Evolutionary conservation across 2,888 invertebrate genomes (phyloP), one percentile per base, ranked within the genome.

Genomic region (Caenorhabditis sp.): DNA sequence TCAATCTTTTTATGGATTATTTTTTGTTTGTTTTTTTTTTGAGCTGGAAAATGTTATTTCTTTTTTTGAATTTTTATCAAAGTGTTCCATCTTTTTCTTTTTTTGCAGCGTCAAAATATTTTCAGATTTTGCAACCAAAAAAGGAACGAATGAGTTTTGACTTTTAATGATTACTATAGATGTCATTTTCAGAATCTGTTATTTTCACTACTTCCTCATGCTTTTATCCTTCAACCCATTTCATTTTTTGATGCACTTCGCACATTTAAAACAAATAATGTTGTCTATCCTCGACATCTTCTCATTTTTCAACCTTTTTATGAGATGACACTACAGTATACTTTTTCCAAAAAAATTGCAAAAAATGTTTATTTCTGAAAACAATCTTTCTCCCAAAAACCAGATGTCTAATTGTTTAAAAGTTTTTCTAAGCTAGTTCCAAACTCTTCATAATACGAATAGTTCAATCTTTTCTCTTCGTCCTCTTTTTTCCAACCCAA

Each of bases 201-300:
- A 43, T 43, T 43, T 43, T 43, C 43, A 43, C 14, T 6, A 31
- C 5, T 31, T 31, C 31, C 43, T 43, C 43, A 43, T 17, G 43
- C 43, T 17, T 17, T 43, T 43, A 31, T 31, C 5, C 31, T 36
- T 36, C 43, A 17, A 43, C 43, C 43, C 43, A 43, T 43, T 43
- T 14, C 17, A 17, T 43, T 43, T 43, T 43, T 17, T 43, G 43
- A 43, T 43, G 43, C 43, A 43, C 43, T 43, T 43, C 14, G 43
- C 43, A 43, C 43, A 43, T 43, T 43, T 43, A 43, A 43, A 43
- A 43, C 43, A 43, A 43, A 43, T 43, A 43, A 43, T 43, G 43
- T 43, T 17, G 43, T 43, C 43, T 17, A 43, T 17, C 3, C 12
- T 17, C 6, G 17, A 43, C 12, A 43, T 17, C 43, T 43, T 43